Base-by-base conservation (phyloP, 2,113 vertebrate species). In the Apeltes quadracus region DNA sequence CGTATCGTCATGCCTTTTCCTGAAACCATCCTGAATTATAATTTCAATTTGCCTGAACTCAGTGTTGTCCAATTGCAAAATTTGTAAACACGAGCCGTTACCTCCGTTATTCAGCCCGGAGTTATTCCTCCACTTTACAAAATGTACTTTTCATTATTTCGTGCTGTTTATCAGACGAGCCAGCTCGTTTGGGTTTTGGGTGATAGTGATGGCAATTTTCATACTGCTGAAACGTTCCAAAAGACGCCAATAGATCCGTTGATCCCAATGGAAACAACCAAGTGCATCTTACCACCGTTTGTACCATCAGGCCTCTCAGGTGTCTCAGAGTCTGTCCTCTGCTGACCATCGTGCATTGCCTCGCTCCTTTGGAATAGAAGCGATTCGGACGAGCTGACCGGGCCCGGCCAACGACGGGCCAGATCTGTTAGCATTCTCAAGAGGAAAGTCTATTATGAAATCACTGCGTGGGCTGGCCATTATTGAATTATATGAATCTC, bases 401-500 rank as follows among this genome's bases (percentile, higher is more conserved):
- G 72, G 53, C 54, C 61, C 57, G 58, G 75, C 25, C 78, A 43
- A 61, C 27, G 55, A 83, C 44, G 55, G 72, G 65, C 75, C 71
- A 58, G 59, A 64, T 81, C 56, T 8, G 69, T 34, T 43, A 70
- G 63, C 59, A 63, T 25, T 69, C 72, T 75, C 66, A n/a, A 56
- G 56, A 69, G 69, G 85, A 82, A 88, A 87, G 78, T 75, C 72
- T 39, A 34, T 79, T 77, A 63, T 81, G 61, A 61, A 74, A 79
- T 78, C 39, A 61, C 72, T 76, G 78, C 56, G 78, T 76, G 84
- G 78, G 80, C 39, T 78, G 73, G 58, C 75, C 51, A 41, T 66
- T 69, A 84, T 54, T 56, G 69, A 84, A 83, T 78, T 76, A 75
- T 66, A 82, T 69, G 76, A 72, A 83, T 88, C 77, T 76, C 68